These are phyloP conservation scores for honey bee (Apis mellifera) DNA, from an alignment of 1,140 invertebrate species.

Conservation along the genomic window DNA sequence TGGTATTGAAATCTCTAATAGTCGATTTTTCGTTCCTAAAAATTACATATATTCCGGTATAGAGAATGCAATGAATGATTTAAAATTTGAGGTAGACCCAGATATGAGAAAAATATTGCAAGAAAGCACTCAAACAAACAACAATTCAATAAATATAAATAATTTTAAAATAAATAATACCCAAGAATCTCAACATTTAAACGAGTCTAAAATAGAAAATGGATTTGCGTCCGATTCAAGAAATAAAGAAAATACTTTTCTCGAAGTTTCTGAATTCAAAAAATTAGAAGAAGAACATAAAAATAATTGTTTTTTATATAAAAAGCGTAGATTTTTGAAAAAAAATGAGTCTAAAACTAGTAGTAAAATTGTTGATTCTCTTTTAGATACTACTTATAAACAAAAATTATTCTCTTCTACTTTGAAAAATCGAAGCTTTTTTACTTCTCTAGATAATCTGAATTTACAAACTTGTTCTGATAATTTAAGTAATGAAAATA, in stretches of 20 bases:
- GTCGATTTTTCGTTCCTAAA: constrained; percentile 72
- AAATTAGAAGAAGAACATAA: constrained; percentile 20
- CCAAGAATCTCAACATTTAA: neutral
- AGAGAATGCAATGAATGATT: constrained; percentile 68
- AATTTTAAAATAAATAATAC: neutral
- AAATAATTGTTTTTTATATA: neutral
- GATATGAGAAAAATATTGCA: constrained; percentile 69
- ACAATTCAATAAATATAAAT: neutral
- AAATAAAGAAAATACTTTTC: constrained; percentile 11
- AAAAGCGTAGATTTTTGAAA: constrained; percentile 46
- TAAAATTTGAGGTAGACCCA: constrained; percentile 73
- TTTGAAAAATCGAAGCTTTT: neutral
- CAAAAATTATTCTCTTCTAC: neutral
- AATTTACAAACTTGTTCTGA: constrained; percentile 19
- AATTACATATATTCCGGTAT: constrained; percentile 67
- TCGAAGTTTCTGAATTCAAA: neutral
- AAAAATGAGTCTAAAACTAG: constrained; percentile 47
- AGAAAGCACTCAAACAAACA: constrained; percentile 52
- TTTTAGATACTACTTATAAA: constrained; percentile 20
- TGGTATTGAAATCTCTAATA: constrained; percentile 72
- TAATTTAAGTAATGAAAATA: neutral
- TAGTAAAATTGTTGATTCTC: constrained; percentile 48
- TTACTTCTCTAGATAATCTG: constrained; percentile 25
- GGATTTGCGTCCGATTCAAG: neutral
- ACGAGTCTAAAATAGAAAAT: neutral